A percentile compares a stretch with the other conserved stretches of the same genome.
These are phyloP conservation scores for Melipona quadrifasciata DNA, from an alignment of 1,140 invertebrate genomes.

Conservation along the genomic window DNA sequence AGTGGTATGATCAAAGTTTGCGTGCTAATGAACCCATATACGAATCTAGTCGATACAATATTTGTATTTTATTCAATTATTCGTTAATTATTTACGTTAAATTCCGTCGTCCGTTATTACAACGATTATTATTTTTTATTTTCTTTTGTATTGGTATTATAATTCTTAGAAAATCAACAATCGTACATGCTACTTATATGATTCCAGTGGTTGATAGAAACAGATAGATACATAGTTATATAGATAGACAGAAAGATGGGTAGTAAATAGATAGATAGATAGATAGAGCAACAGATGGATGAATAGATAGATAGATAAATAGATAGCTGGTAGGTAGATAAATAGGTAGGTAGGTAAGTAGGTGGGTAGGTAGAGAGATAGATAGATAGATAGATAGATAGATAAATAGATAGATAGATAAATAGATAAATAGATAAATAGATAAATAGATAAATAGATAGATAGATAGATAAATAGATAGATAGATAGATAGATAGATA, in stretches of 20 bases:
- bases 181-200: slow-evolving; percentile 20
- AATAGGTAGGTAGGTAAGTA: too few species aligned
- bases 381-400: too few species aligned
- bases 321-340: too few species aligned
- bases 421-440: too few species aligned
- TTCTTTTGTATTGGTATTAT: slow-evolving; percentile 54
- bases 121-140: slow-evolving; percentile 68
- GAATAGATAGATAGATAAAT: too few species aligned
- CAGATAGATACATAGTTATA: not conserved
- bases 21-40: slow-evolving; percentile 74
- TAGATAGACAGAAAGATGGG: not conserved
- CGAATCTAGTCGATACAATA: slow-evolving; percentile 82
- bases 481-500: too few species aligned
- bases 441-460: too few species aligned
- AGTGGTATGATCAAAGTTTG: slow-evolving; percentile 76
- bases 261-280: too few species aligned
- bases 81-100: slow-evolving; percentile 72
- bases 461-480: too few species aligned
- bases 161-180: slow-evolving; percentile 26
- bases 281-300: too few species aligned
- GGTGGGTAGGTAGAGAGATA: too few species aligned
- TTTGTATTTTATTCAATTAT: slow-evolving; percentile 68
- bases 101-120: slow-evolving; percentile 65
- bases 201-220: not conserved
- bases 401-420: too few species aligned